Base-by-base conservation (phyloP, 2,797 vertebrate genomes). In the Bucorvus abyssinicus region DNA sequence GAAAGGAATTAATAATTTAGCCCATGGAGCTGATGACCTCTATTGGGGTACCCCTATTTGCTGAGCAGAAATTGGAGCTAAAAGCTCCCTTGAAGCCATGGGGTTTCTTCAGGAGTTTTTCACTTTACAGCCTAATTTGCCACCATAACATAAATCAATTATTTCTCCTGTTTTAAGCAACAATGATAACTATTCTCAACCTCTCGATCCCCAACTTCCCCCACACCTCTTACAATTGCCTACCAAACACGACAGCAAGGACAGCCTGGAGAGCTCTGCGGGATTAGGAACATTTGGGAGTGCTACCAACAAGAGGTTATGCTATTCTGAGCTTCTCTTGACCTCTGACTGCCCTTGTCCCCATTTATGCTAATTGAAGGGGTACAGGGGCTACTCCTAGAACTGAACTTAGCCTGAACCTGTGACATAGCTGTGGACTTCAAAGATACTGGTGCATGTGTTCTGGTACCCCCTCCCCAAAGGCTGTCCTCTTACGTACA, bases 361-460 rank as follows among this genome's bases (percentile, higher is more conserved):
- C 95, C 69, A 63, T 74, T 97, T 68, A 95, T 97, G 96, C 94
- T 97, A 97, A 97, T 93, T 75, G 47, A 45, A 94, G 90, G 84
- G 79, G 95, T 91, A 94, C 10, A 67, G 29, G 91, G 91, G 94
- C 93, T 81, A 24, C 95, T 95, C 91, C 96, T 96, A 98, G 84
- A 98, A 97, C 97, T 99, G 98, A 99, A 99, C 99, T 99, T 99
- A 96, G 98, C 97, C 98, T 99, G 99, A 99, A 98, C 99, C 98
- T 99, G 98, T 96, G 98, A 96, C 98, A 97, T 98, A 98, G 98
- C 98, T 98, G 94, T 98, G 98, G 98, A 98, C 98, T 97, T 53
- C 69, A 94, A 90, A 94, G 84, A 34, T 45, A 80, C 7, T 3
- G 2, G 23, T 45, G 27, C 55, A 5, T 10, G 32, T 38, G 63